Base-by-base conservation (phyloP, 2,888 invertebrate species). In the Cantharis rustica region DNA sequence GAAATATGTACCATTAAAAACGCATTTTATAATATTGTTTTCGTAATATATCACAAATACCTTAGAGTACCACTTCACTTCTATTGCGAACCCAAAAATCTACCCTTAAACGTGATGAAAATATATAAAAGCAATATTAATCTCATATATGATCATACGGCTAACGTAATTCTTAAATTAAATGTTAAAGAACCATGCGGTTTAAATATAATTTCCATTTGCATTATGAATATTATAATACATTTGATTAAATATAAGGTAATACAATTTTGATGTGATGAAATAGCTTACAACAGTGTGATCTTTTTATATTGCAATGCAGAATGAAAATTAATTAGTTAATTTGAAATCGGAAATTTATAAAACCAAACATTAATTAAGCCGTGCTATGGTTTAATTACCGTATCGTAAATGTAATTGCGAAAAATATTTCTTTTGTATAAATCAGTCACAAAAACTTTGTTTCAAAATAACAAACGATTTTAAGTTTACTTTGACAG, bases 21-120 rank as follows among this genome's bases (percentile, higher is more conserved):
- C 64, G 64, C 64, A 64, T 64, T 64, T 64, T 16, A 64, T 64
- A 20, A 64, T 64, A 64, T 64, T 64, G 64, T 64, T 64, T 64
- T 64, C 20, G 64, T 64, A 64, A 64, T 64, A 64, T 17, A 64
- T 64, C 64, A 64, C 64, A 64, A 64, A 64, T 64, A 64, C 64
- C 64, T 64, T 20, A 16, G 64, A 64, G 64, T n/a, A 16, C 20
- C 64, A 64, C 64, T 64, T 20, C 20, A 64, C 64, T 16, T 64
- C 64, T 17, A 64, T 64, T 64, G 20, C 64, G 64, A 16, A 16
- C 62, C 16, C 62, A 16, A 62, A 31, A 62, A 62, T 16, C 16
- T 62, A 62, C 62, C 64, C 64, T 64, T 64, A 64, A 64, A 64
- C 64, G 64, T 64, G 64, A 16, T 64, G 20, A 64, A 64, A 64